Conservation (phyloP, 2,888 invertebrate genomes). For the Megalurothrips usitatus region DNA sequence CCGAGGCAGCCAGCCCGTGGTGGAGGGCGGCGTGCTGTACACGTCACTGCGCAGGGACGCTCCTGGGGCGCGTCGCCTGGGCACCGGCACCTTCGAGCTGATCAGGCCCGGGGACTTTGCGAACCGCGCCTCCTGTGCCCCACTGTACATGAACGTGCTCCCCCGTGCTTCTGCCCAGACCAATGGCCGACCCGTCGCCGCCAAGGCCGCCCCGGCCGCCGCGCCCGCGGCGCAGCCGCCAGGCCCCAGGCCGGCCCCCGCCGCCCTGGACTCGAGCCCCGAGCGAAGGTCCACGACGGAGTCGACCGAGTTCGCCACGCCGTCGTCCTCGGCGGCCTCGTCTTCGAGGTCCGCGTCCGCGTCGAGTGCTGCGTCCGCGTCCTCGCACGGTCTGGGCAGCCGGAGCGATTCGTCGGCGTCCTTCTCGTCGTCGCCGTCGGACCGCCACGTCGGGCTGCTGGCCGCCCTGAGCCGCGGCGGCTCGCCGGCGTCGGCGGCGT, state of each 20-base stretch:
- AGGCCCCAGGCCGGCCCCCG: no score
- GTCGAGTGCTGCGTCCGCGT: neutral
- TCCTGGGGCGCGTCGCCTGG: constrained; percentile 38
- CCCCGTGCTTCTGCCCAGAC: constrained; percentile 35
- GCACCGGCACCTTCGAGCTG: constrained; percentile 49
- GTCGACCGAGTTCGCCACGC: constrained; percentile 6
- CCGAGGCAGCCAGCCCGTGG: constrained; percentile 38
- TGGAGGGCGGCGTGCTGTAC: constrained; percentile 39
- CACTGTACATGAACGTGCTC: constrained; percentile 41
- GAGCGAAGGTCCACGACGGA: constrained; percentile 15
- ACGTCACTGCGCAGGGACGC: constrained; percentile 37
- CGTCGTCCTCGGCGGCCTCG: neutral
- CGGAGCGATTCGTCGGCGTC: neutral
- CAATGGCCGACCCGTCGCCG: neutral
- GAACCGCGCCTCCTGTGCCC: constrained; percentile 42
- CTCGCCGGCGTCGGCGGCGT: neutral
- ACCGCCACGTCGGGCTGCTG: neutral
- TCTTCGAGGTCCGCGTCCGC: neutral
- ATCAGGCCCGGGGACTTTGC: constrained; percentile 56
- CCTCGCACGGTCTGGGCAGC: neutral
- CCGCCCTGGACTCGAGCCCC: neutral
- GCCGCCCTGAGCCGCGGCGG: neutral
- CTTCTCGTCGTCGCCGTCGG: constrained; percentile 9
- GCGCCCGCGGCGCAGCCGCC: neutral
- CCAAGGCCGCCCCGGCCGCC: neutral